These are phyloP conservation scores for Patella ulyssiponensis DNA, from an alignment of 2,888 invertebrate species.

Conservation along the genomic window DNA sequence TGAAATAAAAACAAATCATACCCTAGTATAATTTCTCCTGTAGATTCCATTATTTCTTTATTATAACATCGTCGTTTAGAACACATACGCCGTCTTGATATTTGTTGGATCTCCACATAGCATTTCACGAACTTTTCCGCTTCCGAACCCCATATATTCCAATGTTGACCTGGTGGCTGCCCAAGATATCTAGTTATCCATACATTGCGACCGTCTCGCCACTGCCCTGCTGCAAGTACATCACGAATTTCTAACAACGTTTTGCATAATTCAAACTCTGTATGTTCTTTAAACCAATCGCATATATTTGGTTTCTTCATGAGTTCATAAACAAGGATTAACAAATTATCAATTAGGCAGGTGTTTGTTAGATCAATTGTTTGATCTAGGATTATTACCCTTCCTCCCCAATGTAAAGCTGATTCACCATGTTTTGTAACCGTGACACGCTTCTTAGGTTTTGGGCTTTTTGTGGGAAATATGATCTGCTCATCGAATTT, in stretches of 20 bases:
- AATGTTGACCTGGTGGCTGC: neutral
- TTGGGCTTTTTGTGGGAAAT: neutral
- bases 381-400: neutral
- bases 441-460: neutral
- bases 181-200: neutral
- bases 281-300: neutral
- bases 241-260: neutral
- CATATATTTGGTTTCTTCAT: neutral
- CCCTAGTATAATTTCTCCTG: neutral
- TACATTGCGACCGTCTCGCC: neutral
- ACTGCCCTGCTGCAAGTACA: neutral
- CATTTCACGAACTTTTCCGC: neutral
- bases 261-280: neutral
- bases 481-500: neutral
- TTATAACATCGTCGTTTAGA: neutral
- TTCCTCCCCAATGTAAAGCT: neutral
- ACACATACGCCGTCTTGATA: neutral
- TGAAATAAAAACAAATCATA: neutral
- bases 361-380: neutral
- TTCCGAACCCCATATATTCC: neutral
- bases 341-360: neutral
- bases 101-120: neutral
- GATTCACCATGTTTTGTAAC: neutral
- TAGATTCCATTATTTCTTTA: neutral
- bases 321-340: neutral